Evolutionary conservation across 1,140 invertebrate genomes (phyloP).

Genomic region (Drosophila tristis): DNA sequence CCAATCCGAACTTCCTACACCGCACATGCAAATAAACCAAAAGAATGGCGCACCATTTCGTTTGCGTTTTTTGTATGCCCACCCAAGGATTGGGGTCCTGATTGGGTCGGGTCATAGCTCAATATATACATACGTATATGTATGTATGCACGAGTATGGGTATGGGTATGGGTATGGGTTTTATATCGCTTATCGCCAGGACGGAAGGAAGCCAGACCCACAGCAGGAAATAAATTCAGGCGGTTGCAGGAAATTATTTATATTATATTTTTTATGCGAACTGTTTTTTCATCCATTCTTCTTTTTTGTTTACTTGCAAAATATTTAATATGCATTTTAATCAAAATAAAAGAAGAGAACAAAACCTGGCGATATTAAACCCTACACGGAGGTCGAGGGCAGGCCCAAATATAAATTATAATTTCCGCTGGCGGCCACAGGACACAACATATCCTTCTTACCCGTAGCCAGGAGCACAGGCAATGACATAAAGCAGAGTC

Average conservation of each 20-base stretch:
- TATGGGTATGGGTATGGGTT: conserved; percentile 12
- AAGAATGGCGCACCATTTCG: conserved; percentile 19
- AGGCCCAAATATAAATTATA: conserved; percentile 76
- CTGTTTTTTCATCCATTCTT: conserved; percentile 54
- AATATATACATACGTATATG: conserved; percentile 10
- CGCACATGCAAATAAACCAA: conserved; percentile 64
- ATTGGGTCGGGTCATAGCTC: conserved; percentile 33
- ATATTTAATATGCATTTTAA: conserved; percentile 82
- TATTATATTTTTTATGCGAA: conserved; percentile 70
- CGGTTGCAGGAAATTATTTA: conserved; percentile 77
- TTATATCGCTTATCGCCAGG: conserved; percentile 51
- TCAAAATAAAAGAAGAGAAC: conserved; percentile 67
- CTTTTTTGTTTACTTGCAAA: conserved; percentile 36
- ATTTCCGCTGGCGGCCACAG: conserved; percentile 73
- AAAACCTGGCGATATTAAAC: conserved; percentile 67
- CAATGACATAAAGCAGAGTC: conserved; percentile 41
- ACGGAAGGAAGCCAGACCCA: conserved; percentile 66
- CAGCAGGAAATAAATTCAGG: conserved; percentile 61
- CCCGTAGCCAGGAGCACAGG: conserved; percentile 30
- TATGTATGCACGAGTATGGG: conserved; percentile 9
- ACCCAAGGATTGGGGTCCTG: conserved; percentile 35
- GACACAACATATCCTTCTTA: conserved; percentile 63
- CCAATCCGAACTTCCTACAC: conserved; percentile 23
- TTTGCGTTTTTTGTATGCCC: conserved; percentile 35
- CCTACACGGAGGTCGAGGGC: conserved; percentile 39